Evolutionary conservation across 2,888 invertebrate genomes (phyloP).

Genomic region (Rhagophthalmus giganteus): DNA sequence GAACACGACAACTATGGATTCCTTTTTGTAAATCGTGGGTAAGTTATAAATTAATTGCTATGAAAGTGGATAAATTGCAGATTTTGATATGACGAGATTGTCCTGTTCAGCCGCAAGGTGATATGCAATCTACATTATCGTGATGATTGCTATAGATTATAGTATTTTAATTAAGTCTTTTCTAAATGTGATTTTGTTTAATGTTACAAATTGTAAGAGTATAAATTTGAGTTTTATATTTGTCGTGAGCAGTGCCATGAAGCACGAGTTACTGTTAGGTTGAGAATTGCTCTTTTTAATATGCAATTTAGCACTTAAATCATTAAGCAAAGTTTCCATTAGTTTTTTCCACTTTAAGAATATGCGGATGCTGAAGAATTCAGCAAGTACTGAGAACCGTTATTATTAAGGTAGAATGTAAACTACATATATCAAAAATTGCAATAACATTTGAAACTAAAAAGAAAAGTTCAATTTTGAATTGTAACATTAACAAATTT

Average conservation of each 20-base stretch:
- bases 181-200: conserved; percentile 54
- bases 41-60: no score
- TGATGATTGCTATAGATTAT: conserved; percentile 44
- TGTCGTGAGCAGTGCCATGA: conserved; percentile 45
- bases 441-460: no score
- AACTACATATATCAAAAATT: no score
- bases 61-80: no score
- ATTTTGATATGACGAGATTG: conserved; percentile 42
- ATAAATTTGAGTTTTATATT: conserved; percentile 50
- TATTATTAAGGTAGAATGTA: conserved; percentile 11
- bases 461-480: no score
- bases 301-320: conserved; percentile 36
- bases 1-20: conserved; percentile 57
- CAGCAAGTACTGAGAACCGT: conserved; percentile 31
- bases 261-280: conserved; percentile 14
- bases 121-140: conserved; percentile 38
- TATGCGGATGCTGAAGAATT: conserved; percentile 18
- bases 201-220: conserved; percentile 51
- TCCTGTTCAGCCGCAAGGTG: conserved; percentile 58
- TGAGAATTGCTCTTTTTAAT: conserved; percentile 21
- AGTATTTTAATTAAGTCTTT: conserved; percentile 45
- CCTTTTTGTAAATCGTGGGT: no score
- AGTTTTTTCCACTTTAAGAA: conserved; percentile 13
- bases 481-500: no score
- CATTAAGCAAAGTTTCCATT: conserved; percentile 1